phyloP scores from a whole-genome alignment of 2,113 vertebrate genomes.

The Benitochromis conjunctus region DNA sequence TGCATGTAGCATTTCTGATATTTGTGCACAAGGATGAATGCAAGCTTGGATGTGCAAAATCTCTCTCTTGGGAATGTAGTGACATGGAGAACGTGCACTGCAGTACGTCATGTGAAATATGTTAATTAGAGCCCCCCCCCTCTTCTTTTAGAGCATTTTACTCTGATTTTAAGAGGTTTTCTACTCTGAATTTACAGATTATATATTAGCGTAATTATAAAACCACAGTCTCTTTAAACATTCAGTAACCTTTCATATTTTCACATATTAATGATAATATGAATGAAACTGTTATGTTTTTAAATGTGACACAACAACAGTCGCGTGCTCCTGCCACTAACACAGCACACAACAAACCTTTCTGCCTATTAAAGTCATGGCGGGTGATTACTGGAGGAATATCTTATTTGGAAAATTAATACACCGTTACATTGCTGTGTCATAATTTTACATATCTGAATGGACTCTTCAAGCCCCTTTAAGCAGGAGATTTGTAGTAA shows the following conservation, averaged over 20 bases:
- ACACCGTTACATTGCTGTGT: not conserved
- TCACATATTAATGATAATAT: not conserved
- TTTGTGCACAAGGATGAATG: not conserved
- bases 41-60: not conserved
- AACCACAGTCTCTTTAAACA: not conserved
- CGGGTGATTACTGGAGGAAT: not conserved
- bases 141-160: not conserved
- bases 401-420: not conserved
- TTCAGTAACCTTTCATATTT: not conserved
- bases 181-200: not conserved
- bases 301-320: not conserved
- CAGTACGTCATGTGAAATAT: not conserved
- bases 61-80: not conserved
- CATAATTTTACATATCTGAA: not conserved
- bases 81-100: not conserved
- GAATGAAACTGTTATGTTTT: not conserved
- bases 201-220: not conserved
- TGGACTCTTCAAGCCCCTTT: not conserved
- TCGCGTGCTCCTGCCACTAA: not conserved
- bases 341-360: not conserved
- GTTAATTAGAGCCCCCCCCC: not conserved
- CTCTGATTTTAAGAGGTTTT: not conserved
- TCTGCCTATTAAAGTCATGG: not conserved
- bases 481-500: not conserved
- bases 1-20: not conserved